These are phyloP conservation scores for Limosa lapponica DNA, from an alignment of 2,797 vertebrate genomes.

Conservation along the genomic window DNA sequence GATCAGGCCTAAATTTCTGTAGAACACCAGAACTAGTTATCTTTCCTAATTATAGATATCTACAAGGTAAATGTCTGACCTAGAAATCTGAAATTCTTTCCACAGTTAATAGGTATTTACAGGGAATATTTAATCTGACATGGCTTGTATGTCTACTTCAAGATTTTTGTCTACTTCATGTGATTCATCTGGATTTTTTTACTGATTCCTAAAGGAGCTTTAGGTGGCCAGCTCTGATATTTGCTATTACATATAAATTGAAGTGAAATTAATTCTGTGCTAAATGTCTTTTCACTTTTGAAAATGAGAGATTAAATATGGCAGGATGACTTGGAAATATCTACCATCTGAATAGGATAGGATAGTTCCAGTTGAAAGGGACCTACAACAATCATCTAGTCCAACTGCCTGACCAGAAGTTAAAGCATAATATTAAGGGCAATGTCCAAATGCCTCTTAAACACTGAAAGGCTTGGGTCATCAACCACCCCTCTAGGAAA, in stretches of 20 bases:
- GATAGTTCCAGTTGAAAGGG: neutral
- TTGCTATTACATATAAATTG: neutral
- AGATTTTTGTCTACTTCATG: neutral
- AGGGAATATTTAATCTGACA: neutral
- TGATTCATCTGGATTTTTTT: neutral
- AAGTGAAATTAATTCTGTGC: neutral
- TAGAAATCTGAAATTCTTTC: neutral
- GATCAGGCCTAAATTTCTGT: neutral
- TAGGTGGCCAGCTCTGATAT: neutral
- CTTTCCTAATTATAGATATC: neutral
- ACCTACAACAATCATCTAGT: neutral
- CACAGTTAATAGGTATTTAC: neutral
- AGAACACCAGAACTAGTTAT: neutral
- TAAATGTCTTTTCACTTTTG: neutral
- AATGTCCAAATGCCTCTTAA: neutral
- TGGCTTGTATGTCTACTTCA: neutral
- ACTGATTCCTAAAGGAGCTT: neutral
- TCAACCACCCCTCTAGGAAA: rapidly evolving
- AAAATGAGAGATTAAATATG: neutral
- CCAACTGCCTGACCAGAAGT: neutral
- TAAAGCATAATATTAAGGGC: neutral
- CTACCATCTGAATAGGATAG: neutral
- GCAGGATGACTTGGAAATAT: neutral
- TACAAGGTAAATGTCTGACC: neutral
- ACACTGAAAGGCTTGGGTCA: neutral